Conservation (phyloP, 1,140 invertebrate species). For the Aleiodes sp. region DNA sequence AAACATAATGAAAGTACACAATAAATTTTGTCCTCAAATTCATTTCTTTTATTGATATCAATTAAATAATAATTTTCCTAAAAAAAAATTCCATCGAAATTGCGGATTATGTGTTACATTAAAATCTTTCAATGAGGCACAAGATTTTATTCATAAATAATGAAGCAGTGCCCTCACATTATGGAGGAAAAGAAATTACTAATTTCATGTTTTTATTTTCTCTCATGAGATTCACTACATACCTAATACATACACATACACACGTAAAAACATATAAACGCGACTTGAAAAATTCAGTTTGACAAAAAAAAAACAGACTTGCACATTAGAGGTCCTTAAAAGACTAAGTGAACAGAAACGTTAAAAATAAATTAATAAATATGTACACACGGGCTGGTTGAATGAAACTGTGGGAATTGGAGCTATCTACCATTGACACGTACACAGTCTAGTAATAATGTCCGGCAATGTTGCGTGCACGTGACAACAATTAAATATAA, state of each 20-base stretch:
- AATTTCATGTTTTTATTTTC: not conserved
- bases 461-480: not conserved
- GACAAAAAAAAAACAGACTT: constrained; percentile 12
- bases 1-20: too few relatives aligned
- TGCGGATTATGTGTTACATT: too few relatives aligned
- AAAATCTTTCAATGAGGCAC: not conserved
- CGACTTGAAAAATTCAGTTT: not conserved
- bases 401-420: not conserved
- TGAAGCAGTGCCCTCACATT: not conserved
- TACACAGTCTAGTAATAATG: not conserved
- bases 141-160: not conserved
- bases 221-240: constrained; percentile 7
- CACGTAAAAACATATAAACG: constrained; percentile 14
- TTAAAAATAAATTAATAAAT: constrained; percentile 18
- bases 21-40: not conserved
- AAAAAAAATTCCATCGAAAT: not conserved
- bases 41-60: not conserved
- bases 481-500: not conserved
- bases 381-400: constrained; percentile 2
- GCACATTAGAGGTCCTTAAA: not conserved
- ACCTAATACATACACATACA: constrained; percentile 6
- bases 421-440: not conserved
- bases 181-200: not conserved
- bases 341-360: not conserved
- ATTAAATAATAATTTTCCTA: not conserved